Conservation (phyloP, 2,797 vertebrate species). For the Geotrypetes seraphini region DNA sequence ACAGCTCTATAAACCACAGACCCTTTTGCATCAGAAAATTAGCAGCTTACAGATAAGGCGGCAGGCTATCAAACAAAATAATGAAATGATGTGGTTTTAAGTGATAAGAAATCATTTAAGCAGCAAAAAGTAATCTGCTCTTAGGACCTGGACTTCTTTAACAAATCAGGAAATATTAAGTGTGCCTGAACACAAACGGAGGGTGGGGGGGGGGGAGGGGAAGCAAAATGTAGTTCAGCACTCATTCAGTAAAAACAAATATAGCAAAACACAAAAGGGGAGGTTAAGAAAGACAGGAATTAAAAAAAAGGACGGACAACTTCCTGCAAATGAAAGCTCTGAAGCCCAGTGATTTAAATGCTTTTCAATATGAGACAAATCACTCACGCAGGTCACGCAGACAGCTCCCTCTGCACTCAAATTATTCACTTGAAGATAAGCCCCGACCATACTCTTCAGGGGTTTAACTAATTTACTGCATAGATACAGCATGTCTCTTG, state of each 20-base stretch:
- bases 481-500: slow-evolving; percentile 68
- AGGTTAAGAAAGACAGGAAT: too few relatives aligned
- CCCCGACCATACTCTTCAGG: slow-evolving; percentile 65
- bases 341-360: slow-evolving; percentile 55
- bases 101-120: too few relatives aligned
- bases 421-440: slow-evolving; percentile 77
- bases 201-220: too few relatives aligned
- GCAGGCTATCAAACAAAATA: neutral
- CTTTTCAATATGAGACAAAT: slow-evolving; percentile 67
- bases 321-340: slow-evolving; percentile 53
- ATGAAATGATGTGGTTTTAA: slow-evolving; percentile 8
- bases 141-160: slow-evolving; percentile 19
- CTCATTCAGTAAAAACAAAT: too few relatives aligned
- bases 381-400: slow-evolving; percentile 67
- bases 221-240: slow-evolving; percentile 40
- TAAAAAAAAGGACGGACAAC: slow-evolving; percentile 49
- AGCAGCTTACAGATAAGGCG: neutral
- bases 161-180: slow-evolving; percentile 34
- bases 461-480: slow-evolving; percentile 77
- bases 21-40: too few relatives aligned
- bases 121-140: slow-evolving; percentile 7
- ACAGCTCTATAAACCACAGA: too few relatives aligned
- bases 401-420: slow-evolving; percentile 63
- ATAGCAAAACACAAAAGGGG: too few relatives aligned
- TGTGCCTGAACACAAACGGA: slow-evolving; percentile 34